Evolutionary conservation across 2,113 vertebrate genomes (phyloP), one percentile per base, ranked within the genome.

Genomic region (Dolichotis patagonum): DNA sequence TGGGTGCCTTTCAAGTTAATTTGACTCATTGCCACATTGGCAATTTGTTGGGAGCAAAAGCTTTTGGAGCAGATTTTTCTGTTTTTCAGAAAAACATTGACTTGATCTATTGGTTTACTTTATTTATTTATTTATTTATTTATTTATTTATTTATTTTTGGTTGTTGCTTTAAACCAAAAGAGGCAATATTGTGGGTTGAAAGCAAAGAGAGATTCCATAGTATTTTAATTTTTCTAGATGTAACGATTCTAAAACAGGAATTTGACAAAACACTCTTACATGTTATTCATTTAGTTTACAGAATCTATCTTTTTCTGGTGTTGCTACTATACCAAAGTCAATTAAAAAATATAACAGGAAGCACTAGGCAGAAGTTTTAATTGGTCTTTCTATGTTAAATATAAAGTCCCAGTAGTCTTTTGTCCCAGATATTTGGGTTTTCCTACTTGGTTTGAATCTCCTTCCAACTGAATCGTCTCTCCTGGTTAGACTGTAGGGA

Each of bases 161-260:
- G 22, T 60, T 63, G 67, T 84, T 63, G 88, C 95, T 62, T 38
- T 84, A 75, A 71, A 17, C 94, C 93, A 63, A 63, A 75, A 85
- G 75, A 81, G 30, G 38, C 62, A 83, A 20, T 89, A 30, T 46
- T 87, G 65, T 96, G 58, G 69, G 41, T 87, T 92, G 60, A 90
- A 94, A 96, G 35, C 54, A 73, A 96, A 32, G 65, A 88, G 49
- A 97, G 73, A 78, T 89, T 78, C 96, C 98, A 91, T 81, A 92
- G 75, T 86, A 83, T 90, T 95, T 95, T 17, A 86, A 85, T 88
- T 80, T 95, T 90, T 83, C 91, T 83, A 32, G 88, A 43, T 96
- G 43, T 52, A 96, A 89, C 95, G 81, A 46, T 92, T 65, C 38
- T 85, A 71, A 94, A 92, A 4, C 2, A 54, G 24, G 28, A 49